Evolutionary conservation across 2,113 vertebrate species (phyloP).

Genomic region (Pituophis catenifer): DNA sequence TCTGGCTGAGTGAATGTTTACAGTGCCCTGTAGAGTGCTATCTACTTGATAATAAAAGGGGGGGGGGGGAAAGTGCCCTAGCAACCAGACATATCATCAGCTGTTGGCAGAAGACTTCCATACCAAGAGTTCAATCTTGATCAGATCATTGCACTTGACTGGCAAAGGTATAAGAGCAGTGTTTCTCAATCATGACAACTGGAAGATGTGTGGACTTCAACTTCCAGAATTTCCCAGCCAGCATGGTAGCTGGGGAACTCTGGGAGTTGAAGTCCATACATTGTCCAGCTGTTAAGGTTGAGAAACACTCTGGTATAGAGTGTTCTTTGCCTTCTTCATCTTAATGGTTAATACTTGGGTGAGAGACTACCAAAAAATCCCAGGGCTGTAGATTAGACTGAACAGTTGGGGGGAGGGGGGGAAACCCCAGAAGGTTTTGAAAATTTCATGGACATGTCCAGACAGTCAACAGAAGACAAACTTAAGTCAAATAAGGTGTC

Average conservation of each 20-base stretch:
- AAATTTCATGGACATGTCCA: background rate
- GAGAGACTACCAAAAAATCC: background rate
- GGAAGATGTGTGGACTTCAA: background rate
- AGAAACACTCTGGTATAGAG: background rate
- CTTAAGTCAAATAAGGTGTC: background rate
- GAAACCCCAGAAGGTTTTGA: background rate
- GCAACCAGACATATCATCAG: background rate
- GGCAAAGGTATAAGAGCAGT: background rate
- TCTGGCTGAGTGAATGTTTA: background rate
- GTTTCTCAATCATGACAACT: background rate
- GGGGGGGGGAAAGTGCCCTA: background rate
- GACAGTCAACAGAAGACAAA: background rate
- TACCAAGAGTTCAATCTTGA: background rate
- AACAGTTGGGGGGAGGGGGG: accelerated
- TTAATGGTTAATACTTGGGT: background rate
- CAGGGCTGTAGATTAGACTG: background rate
- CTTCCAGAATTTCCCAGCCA: background rate
- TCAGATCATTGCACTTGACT: background rate
- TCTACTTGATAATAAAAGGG: background rate
- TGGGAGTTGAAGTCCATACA: background rate
- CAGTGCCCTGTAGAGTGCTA: background rate
- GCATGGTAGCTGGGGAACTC: background rate
- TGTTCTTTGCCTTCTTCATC: background rate
- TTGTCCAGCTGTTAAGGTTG: background rate
- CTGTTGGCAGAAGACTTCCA: background rate